Evolutionary conservation across 2,888 invertebrate genomes (phyloP), one percentile per base, ranked within the genome.

Genomic region (Eupithecia pulchellata): DNA sequence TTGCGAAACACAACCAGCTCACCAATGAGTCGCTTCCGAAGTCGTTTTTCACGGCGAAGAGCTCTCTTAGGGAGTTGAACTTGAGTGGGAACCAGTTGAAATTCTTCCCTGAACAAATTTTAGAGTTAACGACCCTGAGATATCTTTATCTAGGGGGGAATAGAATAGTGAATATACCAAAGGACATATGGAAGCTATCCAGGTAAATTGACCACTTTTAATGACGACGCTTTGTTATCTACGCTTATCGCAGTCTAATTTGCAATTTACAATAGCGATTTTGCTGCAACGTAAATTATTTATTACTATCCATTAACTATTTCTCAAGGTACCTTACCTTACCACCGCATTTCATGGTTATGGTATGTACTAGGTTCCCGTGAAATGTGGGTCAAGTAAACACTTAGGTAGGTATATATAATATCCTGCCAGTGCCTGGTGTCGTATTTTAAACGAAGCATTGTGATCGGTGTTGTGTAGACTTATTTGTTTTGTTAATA

Each of bases 111-210:
- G 96, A 97, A 81, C 98, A 98, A 92, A 93, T 99, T 68, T 95
- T 98, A 75, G 97, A 98, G 76, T 90, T 99, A 78, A 87, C 92
- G 30, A 95, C 95, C 66, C 94, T 99, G 61, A 97, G 96, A 87
- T 98, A 97, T 87, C 95, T 99, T 34, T 99, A 99, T 89, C 92
- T 99, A 79, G 99, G 99, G 47, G 98, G 97, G 42, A 99, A 99
- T 92, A 95, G 95, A 77, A 97, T 99, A 82, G 92, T 95, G 69
- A 95, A 95, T 77, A 96, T 99, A 82, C 97, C 98, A 68, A 97
- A 96, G 87, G 97, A 97, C 83, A 96, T 99, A 80, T 93, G 94
- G 94, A 94, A 93, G 84, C 80, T 94, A 67, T 89, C 81, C 83
- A 90, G 92, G 94, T 94, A 77, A n/a, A 17, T 20, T 17, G 14